Evolutionary conservation across 2,888 invertebrate species (phyloP), one percentile per base, ranked within the genome.

Genomic region (Apodemia mormo): DNA sequence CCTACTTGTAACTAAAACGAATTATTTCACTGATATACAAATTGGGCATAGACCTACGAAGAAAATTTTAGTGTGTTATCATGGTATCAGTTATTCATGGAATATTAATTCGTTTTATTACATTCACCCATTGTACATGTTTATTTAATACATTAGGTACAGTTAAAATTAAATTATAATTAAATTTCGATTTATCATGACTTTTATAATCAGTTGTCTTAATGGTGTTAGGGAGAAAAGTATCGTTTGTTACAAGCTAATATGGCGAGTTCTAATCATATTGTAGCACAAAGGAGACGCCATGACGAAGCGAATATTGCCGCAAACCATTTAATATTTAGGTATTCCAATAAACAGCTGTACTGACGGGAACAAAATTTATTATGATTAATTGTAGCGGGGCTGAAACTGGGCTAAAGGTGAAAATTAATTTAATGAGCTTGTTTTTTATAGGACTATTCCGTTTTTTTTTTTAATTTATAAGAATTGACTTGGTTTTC

Each of bases 251-350:
- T 81, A 82, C 79, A 81, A 78, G 88, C 88, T 90, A 90, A 91
- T 91, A 91, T 87, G 82, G 86, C 85, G 83, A 83, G 80, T 80
- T 87, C 86, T 92, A 91, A 92, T 92, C 91, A 89, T 79, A 82
- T 85, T 77, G 83, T 77, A 79, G 81, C 83, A 92, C 92, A 92
- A 92, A 91, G 85, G 85, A 86, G 86, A 87, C 86, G 88, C 87
- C 91, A 91, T 93, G 93, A 93, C 91, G 80, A 77, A 80, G 91
- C 92, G 78, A 83, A 87, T 88, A 85, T 87, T 82, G 83, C 87
- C 85, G 86, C 88, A 80, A 90, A 88, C 90, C 89, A 88, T 91
- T 92, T 91, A 87, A 91, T 90, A 90, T 90, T 92, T 90, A 89
- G 90, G 88, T 92, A 89, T 90, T 88, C 82, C 84, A 82, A 87